phyloP scores from a whole-genome alignment of 2,888 invertebrate genomes.

The Sarcophaga carnaria region DNA sequence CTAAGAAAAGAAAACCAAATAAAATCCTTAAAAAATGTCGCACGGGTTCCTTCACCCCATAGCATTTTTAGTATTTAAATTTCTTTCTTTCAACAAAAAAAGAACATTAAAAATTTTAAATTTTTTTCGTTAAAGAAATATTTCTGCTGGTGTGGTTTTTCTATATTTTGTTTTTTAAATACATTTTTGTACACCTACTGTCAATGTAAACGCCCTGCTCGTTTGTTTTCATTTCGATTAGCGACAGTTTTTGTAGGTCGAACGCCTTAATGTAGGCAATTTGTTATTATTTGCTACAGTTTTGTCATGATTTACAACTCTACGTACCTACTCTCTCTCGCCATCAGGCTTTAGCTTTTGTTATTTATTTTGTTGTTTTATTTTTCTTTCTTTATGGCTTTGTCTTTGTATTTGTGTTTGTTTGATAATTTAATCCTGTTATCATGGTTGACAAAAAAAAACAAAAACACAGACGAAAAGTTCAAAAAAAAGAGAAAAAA shows the following conservation, averaged over 20 bases:
- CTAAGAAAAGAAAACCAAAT: too few relatives aligned
- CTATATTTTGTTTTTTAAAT: not conserved
- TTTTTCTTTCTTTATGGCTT: not conserved
- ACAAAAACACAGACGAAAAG: too few relatives aligned
- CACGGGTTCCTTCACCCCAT: too few relatives aligned
- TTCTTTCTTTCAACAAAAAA: too few relatives aligned
- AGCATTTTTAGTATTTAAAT: too few relatives aligned
- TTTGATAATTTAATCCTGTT: not conserved
- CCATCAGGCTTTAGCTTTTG: not conserved
- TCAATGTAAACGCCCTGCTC: slow-evolving; percentile 39
- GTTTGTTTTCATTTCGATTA: slow-evolving; percentile 61
- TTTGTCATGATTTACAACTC: slow-evolving; percentile 31
- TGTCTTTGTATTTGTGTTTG: not conserved
- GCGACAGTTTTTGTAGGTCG: slow-evolving; percentile 55
- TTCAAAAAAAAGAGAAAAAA: not conserved
- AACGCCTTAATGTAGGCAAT: slow-evolving; percentile 63
- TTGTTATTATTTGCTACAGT: slow-evolving; percentile 60
- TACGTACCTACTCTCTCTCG: not conserved
- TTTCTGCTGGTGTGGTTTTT: not conserved
- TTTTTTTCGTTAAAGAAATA: too few relatives aligned
- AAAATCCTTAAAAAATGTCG: too few relatives aligned
- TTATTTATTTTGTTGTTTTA: not conserved
- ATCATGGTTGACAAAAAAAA: not conserved
- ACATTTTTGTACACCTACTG: slow-evolving; percentile 26
- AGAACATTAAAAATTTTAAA: too few relatives aligned